Evolutionary conservation across 1,140 invertebrate genomes (phyloP), one percentile per base, ranked within the genome.

Genomic region (Gryon sp.): DNA sequence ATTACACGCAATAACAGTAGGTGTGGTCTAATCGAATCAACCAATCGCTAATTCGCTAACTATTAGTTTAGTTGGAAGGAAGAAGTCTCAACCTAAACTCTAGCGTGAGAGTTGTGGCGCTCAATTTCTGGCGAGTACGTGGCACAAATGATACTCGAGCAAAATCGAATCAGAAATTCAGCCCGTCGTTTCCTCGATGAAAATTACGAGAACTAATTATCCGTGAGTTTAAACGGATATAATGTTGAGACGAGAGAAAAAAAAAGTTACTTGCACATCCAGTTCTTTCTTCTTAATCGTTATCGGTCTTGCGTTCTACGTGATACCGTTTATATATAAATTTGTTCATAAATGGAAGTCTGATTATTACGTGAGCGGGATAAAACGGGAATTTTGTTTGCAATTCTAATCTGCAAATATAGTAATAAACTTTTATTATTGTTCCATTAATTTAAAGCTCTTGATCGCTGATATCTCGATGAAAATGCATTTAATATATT

Each of bases 171-270:
- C 63, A 68, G 50, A 68, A 34, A 68, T 57, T 57, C 52, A 45
- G 26, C 24, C 34, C 46, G 26, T 32, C 48, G 38, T 55, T 68
- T 40, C 22, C 22, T 43, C 50, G 32, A n/a, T n/a, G 22, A 50
- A 69, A 59, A 69, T 59, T 50, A 59, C 52, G n/a, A n/a, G 4
- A 68, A 34, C 63, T 53, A 68, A 69, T 59, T 69, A 50, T 36
- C 52, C 20, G 52, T 41, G 28, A 40, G 28, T 52, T 69, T 50
- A 59, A 12, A 20, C 24, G 34, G 14, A 59, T 50, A 59, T 50
- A 32, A 69, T 11, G 43, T 41, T 12, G 28, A 30, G 43, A 16
- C 32, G 22, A n/a, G n/a, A n/a, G n/a, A 28, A 28, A 28, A 28
- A 28, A 28, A 2, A n/a, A 28, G 26, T 28, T n/a, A 28, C 2